These are phyloP conservation scores for Emesis castigata DNA, from an alignment of 2,888 invertebrate species.

Conservation along the genomic window DNA sequence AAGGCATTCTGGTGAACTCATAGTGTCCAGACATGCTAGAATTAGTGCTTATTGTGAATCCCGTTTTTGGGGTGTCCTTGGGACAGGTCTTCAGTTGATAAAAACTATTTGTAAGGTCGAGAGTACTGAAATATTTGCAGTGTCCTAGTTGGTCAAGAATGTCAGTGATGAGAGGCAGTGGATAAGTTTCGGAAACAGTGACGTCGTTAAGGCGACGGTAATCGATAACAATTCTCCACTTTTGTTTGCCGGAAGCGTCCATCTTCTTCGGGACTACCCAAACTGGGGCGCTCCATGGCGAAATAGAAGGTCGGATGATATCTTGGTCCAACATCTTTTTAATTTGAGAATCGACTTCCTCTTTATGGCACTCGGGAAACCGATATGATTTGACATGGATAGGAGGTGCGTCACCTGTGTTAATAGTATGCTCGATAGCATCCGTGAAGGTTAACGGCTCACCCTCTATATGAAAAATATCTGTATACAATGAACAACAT, in stretches of 20 bases:
- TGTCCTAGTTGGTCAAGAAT: slow-evolving; percentile 58
- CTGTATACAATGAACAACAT: neutral
- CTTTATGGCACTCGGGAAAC: slow-evolving; percentile 56
- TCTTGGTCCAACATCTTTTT: slow-evolving; percentile 22
- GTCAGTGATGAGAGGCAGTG: slow-evolving; percentile 49
- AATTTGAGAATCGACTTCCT: slow-evolving; percentile 52
- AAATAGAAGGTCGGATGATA: slow-evolving; percentile 47
- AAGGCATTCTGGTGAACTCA: slow-evolving; percentile 61
- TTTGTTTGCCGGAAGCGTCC: slow-evolving; percentile 47
- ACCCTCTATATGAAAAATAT: neutral
- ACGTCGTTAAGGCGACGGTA: slow-evolving; percentile 46
- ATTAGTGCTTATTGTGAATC: slow-evolving; percentile 46
- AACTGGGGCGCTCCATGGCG: slow-evolving; percentile 55
- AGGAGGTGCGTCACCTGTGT: slow-evolving; percentile 43
- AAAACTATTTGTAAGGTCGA: slow-evolving; percentile 54
- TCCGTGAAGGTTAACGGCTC: slow-evolving; percentile 32
- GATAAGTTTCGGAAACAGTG: slow-evolving; percentile 47
- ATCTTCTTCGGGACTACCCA: slow-evolving; percentile 57
- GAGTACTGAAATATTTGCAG: slow-evolving; percentile 51
- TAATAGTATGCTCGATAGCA: slow-evolving; percentile 42
- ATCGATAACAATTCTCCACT: slow-evolving; percentile 45
- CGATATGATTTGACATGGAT: slow-evolving; percentile 59
- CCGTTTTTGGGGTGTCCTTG: slow-evolving; percentile 48
- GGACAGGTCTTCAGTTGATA: slow-evolving; percentile 24
- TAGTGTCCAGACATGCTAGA: slow-evolving; percentile 45